Conservation (phyloP, 2,113 vertebrate genomes). For the Panurus biarmicus region DNA sequence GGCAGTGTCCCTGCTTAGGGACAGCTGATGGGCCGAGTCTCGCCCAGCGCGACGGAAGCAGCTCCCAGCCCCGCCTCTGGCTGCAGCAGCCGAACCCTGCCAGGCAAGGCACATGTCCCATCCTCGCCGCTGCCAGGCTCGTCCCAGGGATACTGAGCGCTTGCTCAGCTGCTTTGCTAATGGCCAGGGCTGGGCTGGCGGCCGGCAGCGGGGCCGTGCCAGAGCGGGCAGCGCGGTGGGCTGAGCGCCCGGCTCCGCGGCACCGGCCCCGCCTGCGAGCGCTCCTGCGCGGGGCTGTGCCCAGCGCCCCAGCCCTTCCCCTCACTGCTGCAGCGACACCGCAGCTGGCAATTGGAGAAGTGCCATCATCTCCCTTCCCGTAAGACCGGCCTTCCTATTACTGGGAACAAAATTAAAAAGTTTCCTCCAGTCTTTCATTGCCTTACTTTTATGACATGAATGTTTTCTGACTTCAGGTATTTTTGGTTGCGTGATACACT, state of each 20-base stretch:
- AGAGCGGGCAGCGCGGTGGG: neutral
- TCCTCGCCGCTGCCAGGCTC: neutral
- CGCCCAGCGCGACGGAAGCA: neutral
- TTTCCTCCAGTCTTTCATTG: neutral
- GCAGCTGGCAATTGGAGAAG: neutral
- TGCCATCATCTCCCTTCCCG: neutral
- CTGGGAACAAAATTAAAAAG: too few species aligned
- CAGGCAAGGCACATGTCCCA: neutral
- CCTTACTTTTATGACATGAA: neutral
- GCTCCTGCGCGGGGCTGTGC: neutral
- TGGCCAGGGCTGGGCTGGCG: neutral
- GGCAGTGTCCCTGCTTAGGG: neutral
- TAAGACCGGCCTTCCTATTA: neutral
- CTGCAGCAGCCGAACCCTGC: neutral
- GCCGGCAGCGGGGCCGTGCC: neutral
- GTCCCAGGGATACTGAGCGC: neutral
- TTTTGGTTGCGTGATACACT: neutral
- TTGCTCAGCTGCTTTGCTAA: neutral
- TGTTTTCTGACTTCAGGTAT: neutral
- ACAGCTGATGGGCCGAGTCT: neutral
- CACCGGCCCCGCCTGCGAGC: neutral
- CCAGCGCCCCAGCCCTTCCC: neutral
- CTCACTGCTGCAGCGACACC: neutral
- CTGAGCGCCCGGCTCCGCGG: fast-evolving
- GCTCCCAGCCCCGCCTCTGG: neutral